Evolutionary conservation across 2,113 vertebrate genomes (phyloP), one percentile per base, ranked within the genome.

Genomic region (Mastomys natalensis): DNA sequence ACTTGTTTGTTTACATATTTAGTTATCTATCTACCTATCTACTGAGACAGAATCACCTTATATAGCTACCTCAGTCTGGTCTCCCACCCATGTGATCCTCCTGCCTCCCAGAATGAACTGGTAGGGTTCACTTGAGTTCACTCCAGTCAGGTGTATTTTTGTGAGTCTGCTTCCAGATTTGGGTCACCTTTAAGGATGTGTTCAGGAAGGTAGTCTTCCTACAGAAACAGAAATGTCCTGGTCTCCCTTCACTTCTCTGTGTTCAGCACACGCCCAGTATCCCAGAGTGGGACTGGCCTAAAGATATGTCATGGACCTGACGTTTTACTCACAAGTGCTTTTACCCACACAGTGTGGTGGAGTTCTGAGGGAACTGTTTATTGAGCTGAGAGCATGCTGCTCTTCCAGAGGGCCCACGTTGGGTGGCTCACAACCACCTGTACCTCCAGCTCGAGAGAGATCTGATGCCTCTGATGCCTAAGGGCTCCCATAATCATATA

Each of bases 201-300:
- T 70, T 66, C 70, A 40, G 92, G 68, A 91, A 90, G 74, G 34
- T 11, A 91, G 51, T 12, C 66, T 94, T 92, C 45, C n/a, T 45
- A 15, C 48, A 80, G 78, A 72, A 74, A n/a, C 48, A 37, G 34
- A 62, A 55, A 51, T 10, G 51, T 1, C 21, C 31, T 34, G 12
- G 22, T 10, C 64, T 43, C 90, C 81, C 68, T 73, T 60, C 31
- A 31, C 10, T 62, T 87, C 3, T 31, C 74, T 43, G 17, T 17
- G 68, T 16, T 6, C n/a, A 62, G 19, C 45, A 43, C 53, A 0
- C 64, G 40, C 16, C 89, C 70, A 34, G 29, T 1, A 40, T n/a
- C 45, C 24, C 68, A 9, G 43, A 4, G 37, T 40, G 55, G 24
- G 55, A 17, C 86, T 43, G 29, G 29, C 48, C 72, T 76, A 64